Base-by-base conservation (phyloP, 1,140 invertebrate species). In the Polyergus mexicanus region DNA sequence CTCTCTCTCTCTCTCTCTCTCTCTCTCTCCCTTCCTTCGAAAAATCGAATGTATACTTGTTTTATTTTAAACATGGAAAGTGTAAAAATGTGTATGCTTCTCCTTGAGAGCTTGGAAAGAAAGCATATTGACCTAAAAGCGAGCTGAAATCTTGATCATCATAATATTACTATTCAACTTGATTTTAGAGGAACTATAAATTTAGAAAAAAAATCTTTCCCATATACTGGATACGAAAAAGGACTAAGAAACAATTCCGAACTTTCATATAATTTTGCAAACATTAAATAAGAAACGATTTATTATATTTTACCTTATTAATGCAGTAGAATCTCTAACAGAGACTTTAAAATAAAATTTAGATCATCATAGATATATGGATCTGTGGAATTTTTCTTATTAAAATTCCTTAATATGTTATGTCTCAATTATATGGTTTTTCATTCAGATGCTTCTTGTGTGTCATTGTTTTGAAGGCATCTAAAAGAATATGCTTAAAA, bases 51-150 rank as follows among this genome's bases (percentile, higher is more conserved):
- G 51, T 81, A 60, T 41, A 71, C 44, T 10, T 35, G 63, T 71
- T 71, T 71, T 1, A 44, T 32, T 58, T 58, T 58, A 58, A 71
- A 80, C 41, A 47, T 58, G 78, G 66, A 81, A 81, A 72, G 65
- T 81, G 66, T 81, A 72, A 72, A 81, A 72, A 81, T 44, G 66
- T 81, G 66, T 72, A 68, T 8, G n/a, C 41, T 66, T 78, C 76
- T 78, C 44, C 44, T 78, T 78, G 62, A 38, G 54, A 66, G 35
- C 44, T 81, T 71, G 78, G 65, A 51, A 58, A 81, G 68, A 71
- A 80, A 58, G 51, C 22, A 38, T 63, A 66, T 44, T 47, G 44
- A 72, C 3, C 38, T 38, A 56, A 72, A 28, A 5, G 0, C 22
- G n/a, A 60, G 47, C 19, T 35, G 28, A 60, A 72, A 6, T 72